These are phyloP conservation scores for Calypte anna DNA, from an alignment of 2,113 vertebrate genomes.

Conservation along the genomic window DNA sequence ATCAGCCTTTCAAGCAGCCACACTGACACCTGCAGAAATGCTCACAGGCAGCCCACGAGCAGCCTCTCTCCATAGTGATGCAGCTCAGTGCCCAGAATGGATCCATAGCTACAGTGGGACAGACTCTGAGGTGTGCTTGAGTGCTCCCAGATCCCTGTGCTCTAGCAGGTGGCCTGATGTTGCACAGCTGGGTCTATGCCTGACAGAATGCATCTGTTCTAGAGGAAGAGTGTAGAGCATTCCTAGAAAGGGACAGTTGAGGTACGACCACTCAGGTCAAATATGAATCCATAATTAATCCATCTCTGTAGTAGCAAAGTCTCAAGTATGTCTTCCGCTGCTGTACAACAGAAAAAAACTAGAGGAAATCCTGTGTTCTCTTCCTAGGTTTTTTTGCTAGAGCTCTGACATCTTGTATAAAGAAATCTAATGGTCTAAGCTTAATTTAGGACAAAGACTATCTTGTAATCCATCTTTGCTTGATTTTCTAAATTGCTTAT, in stretches of 20 bases:
- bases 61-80: background rate
- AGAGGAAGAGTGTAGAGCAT: background rate
- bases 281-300: background rate
- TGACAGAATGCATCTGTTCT: background rate
- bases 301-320: background rate
- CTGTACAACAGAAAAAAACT: background rate
- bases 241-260: background rate
- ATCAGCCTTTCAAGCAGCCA: background rate
- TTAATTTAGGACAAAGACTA: background rate
- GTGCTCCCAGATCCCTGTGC: background rate
- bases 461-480: background rate
- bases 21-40: background rate
- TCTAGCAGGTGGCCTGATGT: background rate
- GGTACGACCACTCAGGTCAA: background rate
- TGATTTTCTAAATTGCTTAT: background rate
- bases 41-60: background rate
- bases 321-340: background rate
- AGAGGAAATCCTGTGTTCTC: background rate
- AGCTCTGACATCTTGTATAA: background rate
- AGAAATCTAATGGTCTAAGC: background rate
- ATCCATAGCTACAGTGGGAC: background rate
- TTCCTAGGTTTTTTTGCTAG: background rate
- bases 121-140: background rate
- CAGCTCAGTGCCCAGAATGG: background rate
- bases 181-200: background rate